Conservation (phyloP, 1,140 invertebrate genomes). For the Hestina assimilis region DNA sequence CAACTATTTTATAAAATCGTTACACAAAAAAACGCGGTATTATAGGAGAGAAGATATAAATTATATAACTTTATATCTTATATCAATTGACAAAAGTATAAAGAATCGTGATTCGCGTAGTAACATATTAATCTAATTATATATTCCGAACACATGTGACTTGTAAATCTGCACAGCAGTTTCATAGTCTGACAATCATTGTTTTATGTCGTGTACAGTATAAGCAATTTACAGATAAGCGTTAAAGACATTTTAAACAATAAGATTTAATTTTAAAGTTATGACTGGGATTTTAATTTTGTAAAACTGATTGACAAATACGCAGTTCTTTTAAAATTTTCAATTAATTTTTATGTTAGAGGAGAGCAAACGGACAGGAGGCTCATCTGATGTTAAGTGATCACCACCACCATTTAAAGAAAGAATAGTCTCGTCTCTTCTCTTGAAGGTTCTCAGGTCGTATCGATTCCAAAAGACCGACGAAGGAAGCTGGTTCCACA, state of each 20-base stretch:
- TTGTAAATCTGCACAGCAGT: slow-evolving; percentile 17
- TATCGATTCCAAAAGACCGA: too few species aligned
- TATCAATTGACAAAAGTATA: slow-evolving; percentile 15
- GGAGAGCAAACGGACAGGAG: too few species aligned
- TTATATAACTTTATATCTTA: slow-evolving; percentile 8
- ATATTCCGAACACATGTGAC: slow-evolving; percentile 17
- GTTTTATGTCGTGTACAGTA: slow-evolving; percentile 7
- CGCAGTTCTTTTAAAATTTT: too few species aligned
- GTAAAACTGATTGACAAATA: too few species aligned
- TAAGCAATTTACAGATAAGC: slow-evolving; percentile 14
- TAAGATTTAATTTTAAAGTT: not conserved
- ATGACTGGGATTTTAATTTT: not conserved
- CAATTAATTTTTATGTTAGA: too few species aligned
- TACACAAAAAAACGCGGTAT: not conserved
- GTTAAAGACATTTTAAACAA: not conserved
- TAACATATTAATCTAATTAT: slow-evolving; percentile 15
- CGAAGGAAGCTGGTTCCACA: too few species aligned
- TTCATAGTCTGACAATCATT: slow-evolving; percentile 14
- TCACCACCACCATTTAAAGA: too few species aligned
- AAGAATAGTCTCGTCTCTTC: too few species aligned
- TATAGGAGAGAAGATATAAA: not conserved
- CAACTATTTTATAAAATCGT: not conserved
- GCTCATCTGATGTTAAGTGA: too few species aligned
- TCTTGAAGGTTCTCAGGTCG: too few species aligned
- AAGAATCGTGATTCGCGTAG: slow-evolving; percentile 8